Evolutionary conservation across 1,140 invertebrate species (phyloP).

Genomic region (Tetramorium alpestre): DNA sequence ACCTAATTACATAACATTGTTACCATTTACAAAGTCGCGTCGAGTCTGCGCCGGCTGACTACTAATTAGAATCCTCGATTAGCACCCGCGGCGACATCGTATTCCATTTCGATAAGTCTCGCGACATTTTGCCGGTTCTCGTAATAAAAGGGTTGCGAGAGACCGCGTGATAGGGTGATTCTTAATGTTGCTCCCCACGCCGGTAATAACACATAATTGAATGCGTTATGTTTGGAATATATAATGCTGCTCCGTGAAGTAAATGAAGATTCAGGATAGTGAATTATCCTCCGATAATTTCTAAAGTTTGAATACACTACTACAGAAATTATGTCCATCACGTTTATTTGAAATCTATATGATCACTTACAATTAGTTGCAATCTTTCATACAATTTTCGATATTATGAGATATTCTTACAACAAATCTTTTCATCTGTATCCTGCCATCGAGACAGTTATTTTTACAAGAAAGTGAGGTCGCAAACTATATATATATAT

Average conservation of each 20-base stretch:
- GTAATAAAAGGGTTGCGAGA: slow-evolving; percentile 39
- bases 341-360: neutral
- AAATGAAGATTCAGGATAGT: neutral
- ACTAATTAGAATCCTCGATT: slow-evolving; percentile 78
- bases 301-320: neutral
- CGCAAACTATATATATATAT: neutral
- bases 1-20: slow-evolving; percentile 82
- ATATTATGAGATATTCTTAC: neutral
- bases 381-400: neutral
- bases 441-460: neutral
- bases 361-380: neutral
- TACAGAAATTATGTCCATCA: neutral
- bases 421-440: neutral
- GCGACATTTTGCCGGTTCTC: slow-evolving; percentile 23
- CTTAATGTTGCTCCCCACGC: neutral
- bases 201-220: neutral
- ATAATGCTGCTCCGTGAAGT: neutral
- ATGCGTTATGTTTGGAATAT: neutral
- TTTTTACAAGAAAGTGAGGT: slow-evolving; percentile 6
- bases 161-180: slow-evolving; percentile 1
- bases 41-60: slow-evolving; percentile 69
- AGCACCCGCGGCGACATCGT: slow-evolving; percentile 67
- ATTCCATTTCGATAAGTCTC: slow-evolving; percentile 69
- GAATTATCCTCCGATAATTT: neutral
- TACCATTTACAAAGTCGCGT: slow-evolving; percentile 81